Percentiles rank a stretch among this genome's conserved stretches.
Conservation (phyloP, 2,113 vertebrate species). For the Alectura lathami region DNA sequence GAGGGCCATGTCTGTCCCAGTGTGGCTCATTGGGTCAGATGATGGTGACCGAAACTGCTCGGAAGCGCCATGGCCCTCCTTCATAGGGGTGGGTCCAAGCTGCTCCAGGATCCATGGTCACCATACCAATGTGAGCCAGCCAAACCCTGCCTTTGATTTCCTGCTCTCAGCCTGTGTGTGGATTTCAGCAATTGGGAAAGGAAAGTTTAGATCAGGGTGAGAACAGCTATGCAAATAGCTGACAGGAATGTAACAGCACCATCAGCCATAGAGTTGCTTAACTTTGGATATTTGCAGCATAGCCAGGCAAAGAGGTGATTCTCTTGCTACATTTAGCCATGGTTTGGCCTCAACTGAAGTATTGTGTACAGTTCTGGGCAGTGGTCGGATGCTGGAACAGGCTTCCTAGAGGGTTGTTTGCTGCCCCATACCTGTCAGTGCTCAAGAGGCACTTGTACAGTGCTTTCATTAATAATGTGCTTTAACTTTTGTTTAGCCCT, state of each 20-base stretch:
- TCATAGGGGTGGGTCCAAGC: neutral
- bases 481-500: neutral
- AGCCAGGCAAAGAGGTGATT: neutral
- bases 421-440: neutral
- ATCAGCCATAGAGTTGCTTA: neutral
- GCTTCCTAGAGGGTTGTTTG: neutral
- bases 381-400: neutral
- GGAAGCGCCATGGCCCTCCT: neutral
- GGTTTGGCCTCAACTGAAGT: neutral
- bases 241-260: neutral
- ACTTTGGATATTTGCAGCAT: neutral
- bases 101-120: constrained; percentile 39
- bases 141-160: constrained; percentile 43
- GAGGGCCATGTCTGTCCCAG: neutral
- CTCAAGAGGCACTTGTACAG: neutral
- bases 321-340: neutral
- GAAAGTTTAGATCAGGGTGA: constrained; percentile 24
- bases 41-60: neutral
- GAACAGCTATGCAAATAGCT: constrained; percentile 22
- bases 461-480: neutral
- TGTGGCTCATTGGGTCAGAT: constrained; percentile 45
- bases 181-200: constrained; percentile 16
- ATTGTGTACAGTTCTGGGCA: neutral
- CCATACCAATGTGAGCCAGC: constrained; percentile 3
- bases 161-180: neutral